Base-by-base conservation (phyloP, 2,113 vertebrate species). In the Lota lota region DNA sequence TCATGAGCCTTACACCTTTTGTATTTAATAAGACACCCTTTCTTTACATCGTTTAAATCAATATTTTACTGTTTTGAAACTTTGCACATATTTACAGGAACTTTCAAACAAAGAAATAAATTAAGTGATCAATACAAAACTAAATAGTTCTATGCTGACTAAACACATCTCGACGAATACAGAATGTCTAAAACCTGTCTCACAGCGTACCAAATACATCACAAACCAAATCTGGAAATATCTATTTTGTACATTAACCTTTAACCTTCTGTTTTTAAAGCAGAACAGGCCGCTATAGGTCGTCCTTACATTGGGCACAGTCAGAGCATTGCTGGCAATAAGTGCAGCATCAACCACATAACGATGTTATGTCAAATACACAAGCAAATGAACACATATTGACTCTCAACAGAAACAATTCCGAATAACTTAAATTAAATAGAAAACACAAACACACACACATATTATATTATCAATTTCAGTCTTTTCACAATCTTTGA, bases 81-180 rank as follows among this genome's bases (percentile, higher is more conserved):
- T 94, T 94, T 95, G 94, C 93, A 94, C 94, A 91, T 94, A 93
- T 95, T 90, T 97, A 96, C 95, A 98, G 94, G 94, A 91, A 91
- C 91, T 87, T 80, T 89, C 90, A 88, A 95, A 96, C 93, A 95
- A 95, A 95, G 92, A 85, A 97, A 97, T 96, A 97, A 96, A 94
- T 97, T 96, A 97, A 93, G 91, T 94, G 94, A 93, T 95, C 93
- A 94, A 94, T 96, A 97, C 94, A 97, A 97, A 97, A 96, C 94
- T 96, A 97, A 95, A 95, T 93, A 94, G 94, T 90, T 92, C 95
- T 95, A 95, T 95, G 90, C 89, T 92, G 92, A 94, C 94, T 94
- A 95, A 94, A 94, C 94, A 96, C 93, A 84, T 92, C 89, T 94
- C 67, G 92, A 93, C 92, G 75, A 93, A 92, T 94, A 96, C 94